Evolutionary conservation across 2,888 invertebrate species (phyloP).

Genomic region (Diaprepes abbreviatus): DNA sequence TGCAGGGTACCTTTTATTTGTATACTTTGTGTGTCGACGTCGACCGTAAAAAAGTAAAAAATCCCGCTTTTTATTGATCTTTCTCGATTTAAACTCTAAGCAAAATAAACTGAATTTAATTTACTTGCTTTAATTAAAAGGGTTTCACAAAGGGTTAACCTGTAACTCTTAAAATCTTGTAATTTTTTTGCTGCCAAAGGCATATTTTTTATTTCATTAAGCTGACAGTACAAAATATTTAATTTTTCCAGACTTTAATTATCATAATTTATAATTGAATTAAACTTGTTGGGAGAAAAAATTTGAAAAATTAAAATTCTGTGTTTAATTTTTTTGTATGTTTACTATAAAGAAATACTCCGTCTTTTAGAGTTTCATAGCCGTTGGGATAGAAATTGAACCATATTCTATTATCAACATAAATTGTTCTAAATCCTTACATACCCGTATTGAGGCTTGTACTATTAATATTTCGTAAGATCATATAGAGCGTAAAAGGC

Average conservation of each 20-base stretch:
- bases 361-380: too few relatives aligned
- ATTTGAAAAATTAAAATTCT: too few relatives aligned
- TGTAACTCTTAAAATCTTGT: conserved; percentile 3
- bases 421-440: too few relatives aligned
- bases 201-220: background rate
- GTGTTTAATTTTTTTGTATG: too few relatives aligned
- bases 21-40: background rate
- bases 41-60: background rate
- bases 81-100: background rate
- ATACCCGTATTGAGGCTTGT: too few relatives aligned
- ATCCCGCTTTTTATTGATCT: background rate
- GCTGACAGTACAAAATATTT: background rate
- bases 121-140: conserved; percentile 10
- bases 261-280: too few relatives aligned
- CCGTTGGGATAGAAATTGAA: too few relatives aligned
- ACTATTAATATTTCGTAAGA: too few relatives aligned
- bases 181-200: background rate
- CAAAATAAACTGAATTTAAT: conserved; percentile 4
- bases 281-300: too few relatives aligned
- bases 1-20: background rate
- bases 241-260: background rate
- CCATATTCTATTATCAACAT: too few relatives aligned
- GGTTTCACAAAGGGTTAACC: conserved; percentile 12
- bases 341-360: too few relatives aligned
- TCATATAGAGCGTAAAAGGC: too few relatives aligned